Base-by-base conservation (phyloP, 2,113 vertebrate genomes). In the Tragelaphus strepsiceros region DNA sequence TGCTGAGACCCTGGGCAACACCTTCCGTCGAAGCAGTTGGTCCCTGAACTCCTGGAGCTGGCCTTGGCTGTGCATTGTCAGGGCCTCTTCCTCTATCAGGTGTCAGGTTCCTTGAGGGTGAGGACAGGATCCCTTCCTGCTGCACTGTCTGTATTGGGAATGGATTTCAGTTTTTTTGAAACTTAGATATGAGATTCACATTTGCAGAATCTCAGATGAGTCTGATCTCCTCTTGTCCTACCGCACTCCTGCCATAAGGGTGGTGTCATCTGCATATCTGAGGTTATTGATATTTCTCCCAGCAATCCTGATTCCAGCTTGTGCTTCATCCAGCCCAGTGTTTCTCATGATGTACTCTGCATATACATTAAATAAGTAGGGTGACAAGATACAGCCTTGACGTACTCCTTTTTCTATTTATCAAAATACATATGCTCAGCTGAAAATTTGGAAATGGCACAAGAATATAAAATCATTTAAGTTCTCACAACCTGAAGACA, bases 41-140 rank as follows among this genome's bases (percentile, higher is more conserved):
- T 22, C 10, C 46, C 56, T 30, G 35, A 0, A 2, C 39, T 87
- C 8, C 39, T 2, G 22, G 35, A 88, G 17, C n/a, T 0, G 7
- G 51, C n/a, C 61, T 64, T n/a, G 2, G 39, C 7, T 80, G 49
- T 39, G 2, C 43, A 16, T 32, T 22, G 67, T 51, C 30, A 53
- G 96, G 30, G 7, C 46, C 83, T 61, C 28, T 43, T 71, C 7
- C 71, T 35, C 49, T 71, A 43, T 21, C n/a, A 21, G 64, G 19
- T 21, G 19, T 71, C n/a, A 11, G n/a, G n/a, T 35, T 35, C 67
- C 58, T 32, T 10, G 30, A 53, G 28, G n/a, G 5, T 14, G 10
- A 32, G 59, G 62, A 43, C 13, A 2, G 16, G 46, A 24, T 0
- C 0, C 4, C 10, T n/a, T n/a, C 5, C 22, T 22, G 19, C 22